A percentile compares a stretch with the other conserved stretches of the same genome.
Conservation (phyloP, 1,140 invertebrate genomes). For the Papilio polyxenes region DNA sequence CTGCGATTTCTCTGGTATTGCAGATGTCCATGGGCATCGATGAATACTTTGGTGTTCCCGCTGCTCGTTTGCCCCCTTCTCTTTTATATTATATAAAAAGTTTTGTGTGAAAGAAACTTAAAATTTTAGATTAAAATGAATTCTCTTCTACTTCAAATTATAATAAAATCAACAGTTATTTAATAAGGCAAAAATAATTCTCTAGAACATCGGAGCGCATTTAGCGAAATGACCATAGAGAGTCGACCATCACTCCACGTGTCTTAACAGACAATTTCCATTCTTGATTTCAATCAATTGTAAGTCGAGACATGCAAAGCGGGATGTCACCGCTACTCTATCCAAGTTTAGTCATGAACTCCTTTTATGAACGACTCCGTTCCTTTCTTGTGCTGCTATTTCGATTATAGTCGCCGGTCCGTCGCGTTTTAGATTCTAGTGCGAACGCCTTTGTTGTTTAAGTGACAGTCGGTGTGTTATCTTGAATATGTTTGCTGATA, state of each 20-base stretch:
- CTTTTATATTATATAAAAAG: too few relatives aligned
- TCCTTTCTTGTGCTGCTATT: slow-evolving; percentile 44
- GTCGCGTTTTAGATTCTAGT: slow-evolving; percentile 47
- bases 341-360: slow-evolving; percentile 56
- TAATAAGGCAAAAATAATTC: slow-evolving; percentile 24
- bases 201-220: slow-evolving; percentile 12
- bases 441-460: slow-evolving; percentile 38
- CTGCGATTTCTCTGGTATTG: too few relatives aligned
- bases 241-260: slow-evolving; percentile 45
- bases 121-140: too few relatives aligned
- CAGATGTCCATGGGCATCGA: too few relatives aligned
- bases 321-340: slow-evolving; percentile 40
- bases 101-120: too few relatives aligned
- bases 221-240: slow-evolving; percentile 35
- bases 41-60: too few relatives aligned
- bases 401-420: slow-evolving; percentile 52
- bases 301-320: slow-evolving; percentile 60
- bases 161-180: not conserved
- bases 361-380: slow-evolving; percentile 53
- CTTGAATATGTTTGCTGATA: not conserved
- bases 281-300: slow-evolving; percentile 58
- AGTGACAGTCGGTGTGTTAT: not conserved
- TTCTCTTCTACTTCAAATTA: not conserved
- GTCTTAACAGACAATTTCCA: slow-evolving; percentile 58
- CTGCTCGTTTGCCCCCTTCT: too few relatives aligned